Conservation (phyloP, 2,113 vertebrate species). For the Podarcis muralis region DNA sequence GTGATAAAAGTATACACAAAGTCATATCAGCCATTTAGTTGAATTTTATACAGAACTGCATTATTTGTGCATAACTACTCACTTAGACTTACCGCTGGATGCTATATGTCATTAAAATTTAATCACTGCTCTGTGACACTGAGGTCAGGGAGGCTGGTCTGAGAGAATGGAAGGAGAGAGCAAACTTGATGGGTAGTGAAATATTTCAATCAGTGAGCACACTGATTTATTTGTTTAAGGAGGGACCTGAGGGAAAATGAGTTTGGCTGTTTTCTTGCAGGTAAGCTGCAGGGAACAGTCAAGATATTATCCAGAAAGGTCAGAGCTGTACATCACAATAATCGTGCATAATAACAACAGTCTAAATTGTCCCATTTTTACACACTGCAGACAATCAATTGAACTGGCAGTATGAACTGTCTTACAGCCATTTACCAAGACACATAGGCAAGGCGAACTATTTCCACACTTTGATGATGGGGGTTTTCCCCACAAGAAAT, state of each 20-base stretch:
- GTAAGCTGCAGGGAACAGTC: slow-evolving; percentile 25
- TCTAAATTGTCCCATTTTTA: slow-evolving; percentile 41
- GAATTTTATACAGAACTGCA: slow-evolving; percentile 40
- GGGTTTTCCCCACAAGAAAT: neutral
- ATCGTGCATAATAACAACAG: slow-evolving; percentile 40
- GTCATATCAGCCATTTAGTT: slow-evolving; percentile 31
- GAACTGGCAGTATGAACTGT: neutral
- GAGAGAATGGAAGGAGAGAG: slow-evolving; percentile 14
- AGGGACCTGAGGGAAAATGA: slow-evolving; percentile 47
- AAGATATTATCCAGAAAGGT: slow-evolving; percentile 57
- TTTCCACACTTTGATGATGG: neutral
- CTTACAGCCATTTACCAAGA: neutral
- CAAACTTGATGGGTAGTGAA: slow-evolving; percentile 30
- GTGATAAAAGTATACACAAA: neutral
- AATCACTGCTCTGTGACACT: slow-evolving; percentile 46
- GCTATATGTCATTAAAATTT: slow-evolving; percentile 44
- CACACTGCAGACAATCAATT: neutral
- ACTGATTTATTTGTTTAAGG: slow-evolving; percentile 70
- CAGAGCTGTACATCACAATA: slow-evolving; percentile 36
- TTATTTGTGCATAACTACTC: slow-evolving; percentile 53
- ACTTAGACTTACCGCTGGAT: slow-evolving; percentile 50
- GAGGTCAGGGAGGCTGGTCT: neutral
- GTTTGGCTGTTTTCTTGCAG: slow-evolving; percentile 42
- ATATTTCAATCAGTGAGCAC: slow-evolving; percentile 30
- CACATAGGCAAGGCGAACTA: neutral